Evolutionary conservation across 1,140 invertebrate species (phyloP), one percentile per base, ranked within the genome.

Genomic region (Drosophila quadrilineata): DNA sequence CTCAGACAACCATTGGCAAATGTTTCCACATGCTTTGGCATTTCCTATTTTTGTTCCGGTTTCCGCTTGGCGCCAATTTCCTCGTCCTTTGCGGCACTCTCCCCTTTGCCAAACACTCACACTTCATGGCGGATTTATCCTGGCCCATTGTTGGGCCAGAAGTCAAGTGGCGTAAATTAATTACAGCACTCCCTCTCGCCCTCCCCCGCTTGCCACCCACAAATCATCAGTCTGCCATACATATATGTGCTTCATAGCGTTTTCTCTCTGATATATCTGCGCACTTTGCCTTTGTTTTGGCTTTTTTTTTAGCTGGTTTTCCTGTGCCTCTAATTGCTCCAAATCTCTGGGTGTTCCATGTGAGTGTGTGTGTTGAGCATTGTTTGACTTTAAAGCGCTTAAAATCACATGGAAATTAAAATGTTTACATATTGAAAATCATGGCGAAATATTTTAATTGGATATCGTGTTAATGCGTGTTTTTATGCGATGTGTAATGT

Each of bases 131-230:
- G 16, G 22, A n/a, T 48, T 63, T 46, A 16, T 43, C 41, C 45
- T 56, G 40, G 41, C 46, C 45, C 45, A 58, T 58, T 66, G 56
- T 66, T 31, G 21, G 10, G 29, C 41, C 60, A 75, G 71, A 79
- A 80, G 70, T 79, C 75, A 79, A 79, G 75, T 66, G 60, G 75
- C 75, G 75, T 79, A 79, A 79, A 79, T 79, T 79, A 79, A 79
- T 79, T 79, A 79, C 75, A 71, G 75, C 70, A 54, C 29, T 8
- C n/a, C 24, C 3, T 21, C 21, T 10, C 17, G 6, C 17, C 36
- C 16, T n/a, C 21, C 17, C 6, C 9, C 24, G 12, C n/a, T 8
- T 9, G 19, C 10, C 12, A 16, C 8, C n/a, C 29, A 29, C 10
- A 19, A n/a, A n/a, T n/a, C n/a, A n/a, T n/a, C n/a, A n/a, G n/a